A percentile compares a stretch with the other conserved stretches of the same genome.
These are phyloP conservation scores for Hippocampus kuda DNA, from an alignment of 2,797 vertebrate genomes.

Conservation along the genomic window DNA sequence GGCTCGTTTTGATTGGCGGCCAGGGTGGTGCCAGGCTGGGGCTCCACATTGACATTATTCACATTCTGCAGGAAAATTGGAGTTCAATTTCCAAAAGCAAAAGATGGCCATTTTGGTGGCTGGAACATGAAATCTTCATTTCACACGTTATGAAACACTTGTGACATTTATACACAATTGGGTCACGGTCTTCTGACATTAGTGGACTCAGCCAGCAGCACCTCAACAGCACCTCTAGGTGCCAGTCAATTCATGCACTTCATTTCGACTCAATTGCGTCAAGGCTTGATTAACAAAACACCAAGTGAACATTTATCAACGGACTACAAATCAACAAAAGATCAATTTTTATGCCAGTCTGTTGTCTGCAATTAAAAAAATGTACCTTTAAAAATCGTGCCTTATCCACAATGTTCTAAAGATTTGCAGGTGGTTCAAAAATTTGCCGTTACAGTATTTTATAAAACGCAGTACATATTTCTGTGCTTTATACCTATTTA, in stretches of 20 bases:
- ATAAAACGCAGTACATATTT: too few species aligned
- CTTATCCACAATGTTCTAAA: too few species aligned
- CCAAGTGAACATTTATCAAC: background rate
- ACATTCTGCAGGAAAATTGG: conserved; percentile 48
- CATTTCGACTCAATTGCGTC: too few species aligned
- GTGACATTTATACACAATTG: background rate
- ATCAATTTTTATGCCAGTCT: background rate
- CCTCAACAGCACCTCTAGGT: too few species aligned
- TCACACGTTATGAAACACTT: background rate
- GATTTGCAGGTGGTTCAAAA: too few species aligned
- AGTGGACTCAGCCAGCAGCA: background rate
- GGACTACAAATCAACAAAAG: too few species aligned
- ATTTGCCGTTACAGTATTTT: too few species aligned
- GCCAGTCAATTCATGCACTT: too few species aligned
- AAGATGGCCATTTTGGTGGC: background rate
- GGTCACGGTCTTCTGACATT: background rate
- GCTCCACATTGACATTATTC: conserved; percentile 54
- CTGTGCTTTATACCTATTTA: too few species aligned
- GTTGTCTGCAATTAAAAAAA: background rate
- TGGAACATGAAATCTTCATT: background rate
- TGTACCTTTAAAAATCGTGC: too few species aligned
- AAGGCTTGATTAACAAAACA: background rate
- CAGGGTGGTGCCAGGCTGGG: conserved; percentile 51
- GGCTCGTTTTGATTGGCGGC: conserved; percentile 39
- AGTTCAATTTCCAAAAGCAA: background rate